These are phyloP conservation scores for Sebastes flavidus DNA, from an alignment of 2,797 vertebrate genomes.

Conservation along the genomic window DNA sequence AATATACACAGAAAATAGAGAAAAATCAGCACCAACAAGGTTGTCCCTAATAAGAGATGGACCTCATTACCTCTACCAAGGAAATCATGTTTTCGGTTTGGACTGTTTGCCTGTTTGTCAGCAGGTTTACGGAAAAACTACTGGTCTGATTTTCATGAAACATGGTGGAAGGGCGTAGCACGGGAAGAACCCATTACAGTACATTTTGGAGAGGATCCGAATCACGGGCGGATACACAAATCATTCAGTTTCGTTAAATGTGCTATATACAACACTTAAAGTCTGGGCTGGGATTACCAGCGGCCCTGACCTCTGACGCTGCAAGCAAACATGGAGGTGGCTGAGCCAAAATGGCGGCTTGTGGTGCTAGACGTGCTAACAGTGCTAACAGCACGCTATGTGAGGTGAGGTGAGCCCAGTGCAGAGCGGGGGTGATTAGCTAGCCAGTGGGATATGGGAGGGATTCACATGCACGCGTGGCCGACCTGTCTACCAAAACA, in stretches of 20 bases:
- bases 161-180: background rate
- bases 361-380: background rate
- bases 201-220: background rate
- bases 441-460: too few species aligned
- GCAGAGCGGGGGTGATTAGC: background rate
- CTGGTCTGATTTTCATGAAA: background rate
- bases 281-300: background rate
- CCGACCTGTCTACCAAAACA: background rate
- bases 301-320: background rate
- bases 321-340: background rate
- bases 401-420: background rate
- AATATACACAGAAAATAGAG: background rate
- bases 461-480: background rate
- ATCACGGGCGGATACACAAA: too few species aligned
- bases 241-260: background rate
- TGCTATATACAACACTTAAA: background rate
- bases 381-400: background rate
- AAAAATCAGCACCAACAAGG: background rate
- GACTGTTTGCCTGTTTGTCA: background rate
- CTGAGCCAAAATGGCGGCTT: background rate
- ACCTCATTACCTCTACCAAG: background rate
- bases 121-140: background rate
- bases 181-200: too few species aligned
- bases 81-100: background rate
- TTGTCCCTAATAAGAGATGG: background rate